These are phyloP conservation scores for Ptychodera flava DNA, from an alignment of 35 echinoderm and acorn worm species.

Conservation along the genomic window DNA sequence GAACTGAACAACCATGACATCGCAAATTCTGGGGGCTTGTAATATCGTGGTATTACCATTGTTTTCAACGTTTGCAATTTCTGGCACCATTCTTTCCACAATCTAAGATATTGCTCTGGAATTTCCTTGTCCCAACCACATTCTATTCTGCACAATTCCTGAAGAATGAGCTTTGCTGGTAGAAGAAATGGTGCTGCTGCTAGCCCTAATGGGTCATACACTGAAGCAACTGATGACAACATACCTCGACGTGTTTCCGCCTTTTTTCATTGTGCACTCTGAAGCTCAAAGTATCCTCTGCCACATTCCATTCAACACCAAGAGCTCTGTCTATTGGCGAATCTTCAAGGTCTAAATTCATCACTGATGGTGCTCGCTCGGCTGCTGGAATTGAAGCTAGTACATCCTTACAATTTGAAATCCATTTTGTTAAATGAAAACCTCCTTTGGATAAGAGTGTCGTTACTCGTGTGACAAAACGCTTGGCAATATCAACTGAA, in stretches of 20 bases:
- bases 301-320: background rate
- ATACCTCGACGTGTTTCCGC: background rate
- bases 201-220: slow-evolving; percentile 29
- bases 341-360: background rate
- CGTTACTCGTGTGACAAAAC: too few species aligned
- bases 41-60: slow-evolving; percentile 32
- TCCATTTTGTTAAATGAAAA: too few species aligned
- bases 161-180: slow-evolving; percentile 14
- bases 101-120: too few species aligned
- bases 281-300: background rate
- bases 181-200: slow-evolving; percentile 22
- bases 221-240: too few species aligned
- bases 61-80: slow-evolving; percentile 50
- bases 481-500: too few species aligned
- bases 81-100: slow-evolving; percentile 45
- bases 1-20: slow-evolving; percentile 23
- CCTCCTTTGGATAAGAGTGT: too few species aligned
- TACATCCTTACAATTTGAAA: too few species aligned
- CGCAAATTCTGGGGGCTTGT: slow-evolving; percentile 16
- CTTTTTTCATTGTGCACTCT: background rate
- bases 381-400: too few species aligned
- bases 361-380: too few species aligned
- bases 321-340: background rate
- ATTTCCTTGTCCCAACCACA: too few species aligned
- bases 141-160: slow-evolving; percentile 27